Evolutionary conservation across 2,888 invertebrate species (phyloP), one percentile per base, ranked within the genome.

Genomic region (Pyrocoelia pectoralis): DNA sequence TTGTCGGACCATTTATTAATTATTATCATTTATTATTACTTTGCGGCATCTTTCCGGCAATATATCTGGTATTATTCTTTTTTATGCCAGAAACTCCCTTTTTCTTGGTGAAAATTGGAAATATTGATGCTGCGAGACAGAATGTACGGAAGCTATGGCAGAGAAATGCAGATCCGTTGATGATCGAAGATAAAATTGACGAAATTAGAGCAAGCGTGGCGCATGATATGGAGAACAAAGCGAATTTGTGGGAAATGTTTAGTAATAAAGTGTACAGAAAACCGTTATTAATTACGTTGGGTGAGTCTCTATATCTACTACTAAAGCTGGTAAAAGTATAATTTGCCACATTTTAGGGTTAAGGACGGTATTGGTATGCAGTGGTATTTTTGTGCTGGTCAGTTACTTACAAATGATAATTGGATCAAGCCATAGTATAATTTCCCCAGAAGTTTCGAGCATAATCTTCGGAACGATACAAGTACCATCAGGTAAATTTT

Each of bases 381-480:
- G 52, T 18, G 58, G 58, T 1, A 18, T 17, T 10, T 12, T 0
- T 2, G 58, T 29, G 10, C 41, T 58, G 0, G n/a, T 28, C 10
- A 17, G 18, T n/a, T 48, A 59, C 38, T 12, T 53, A 4, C 86
- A 87, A 73, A 83, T 84, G 24, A 88, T 88, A 64, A 85, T 88
- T 52, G 80, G 83, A 41, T 83, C 84, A 33, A 85, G 84, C 59
- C 82, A 83, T 38, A 77, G 79, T 10, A 83, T 82, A 0, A 77
- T 86, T 53, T 83, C 86, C 0, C 85, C 87, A 0, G 83, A 84
- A 0, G 77, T 81, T 3, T 85, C 84, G 1, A 87, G 87, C 66
- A 86, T 88, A 29, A 80, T 88, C n/a, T 83, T 87, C 66, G 87
- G 87, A 61, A 78, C 85, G 12, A 81, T 87, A 12, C 87, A 88